These are phyloP conservation scores for Catocala nupta DNA, from an alignment of 2,888 invertebrate genomes.

Conservation along the genomic window DNA sequence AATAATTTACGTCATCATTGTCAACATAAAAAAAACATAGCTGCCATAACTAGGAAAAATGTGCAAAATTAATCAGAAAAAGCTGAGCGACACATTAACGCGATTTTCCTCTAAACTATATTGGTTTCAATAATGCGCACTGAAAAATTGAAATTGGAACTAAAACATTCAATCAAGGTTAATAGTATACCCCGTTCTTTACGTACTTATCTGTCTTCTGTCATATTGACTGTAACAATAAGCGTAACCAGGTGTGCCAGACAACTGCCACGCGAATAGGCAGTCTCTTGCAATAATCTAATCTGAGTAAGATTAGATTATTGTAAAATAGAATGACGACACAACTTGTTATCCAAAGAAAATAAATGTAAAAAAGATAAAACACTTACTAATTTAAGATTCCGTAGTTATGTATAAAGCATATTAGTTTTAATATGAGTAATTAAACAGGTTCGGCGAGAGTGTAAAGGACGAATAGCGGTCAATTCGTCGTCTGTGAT, in stretches of 20 bases:
- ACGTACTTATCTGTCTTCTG: constrained; percentile 13
- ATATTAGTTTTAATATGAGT: constrained; percentile 33
- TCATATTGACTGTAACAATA: constrained; percentile 16
- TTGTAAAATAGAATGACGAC: constrained; percentile 14
- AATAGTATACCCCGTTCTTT: background rate
- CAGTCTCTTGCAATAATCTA: constrained; percentile 34
- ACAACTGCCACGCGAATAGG: constrained; percentile 17
- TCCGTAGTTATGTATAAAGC: constrained; percentile 15
- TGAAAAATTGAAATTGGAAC: constrained; percentile 18
- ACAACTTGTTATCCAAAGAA: background rate
- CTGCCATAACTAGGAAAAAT: background rate
- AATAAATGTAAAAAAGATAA: constrained; percentile 8
- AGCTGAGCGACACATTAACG: background rate
- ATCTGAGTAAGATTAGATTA: constrained; percentile 48
- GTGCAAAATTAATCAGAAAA: background rate
- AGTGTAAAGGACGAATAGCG: constrained; percentile 60
- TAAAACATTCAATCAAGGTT: constrained; percentile 8
- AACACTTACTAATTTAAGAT: constrained; percentile 15
- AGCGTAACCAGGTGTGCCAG: constrained; percentile 24
- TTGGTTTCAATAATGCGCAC: no score
- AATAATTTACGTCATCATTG: no score
- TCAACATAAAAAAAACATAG: no score
- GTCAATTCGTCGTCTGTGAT: constrained; percentile 46
- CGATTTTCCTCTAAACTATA: no score
- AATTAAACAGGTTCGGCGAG: constrained; percentile 49